A percentile compares a stretch with the other conserved stretches of the same genome.
Evolutionary conservation across 2,113 vertebrate species (phyloP).

Genomic region (Myanophis thanlyinensis): DNA sequence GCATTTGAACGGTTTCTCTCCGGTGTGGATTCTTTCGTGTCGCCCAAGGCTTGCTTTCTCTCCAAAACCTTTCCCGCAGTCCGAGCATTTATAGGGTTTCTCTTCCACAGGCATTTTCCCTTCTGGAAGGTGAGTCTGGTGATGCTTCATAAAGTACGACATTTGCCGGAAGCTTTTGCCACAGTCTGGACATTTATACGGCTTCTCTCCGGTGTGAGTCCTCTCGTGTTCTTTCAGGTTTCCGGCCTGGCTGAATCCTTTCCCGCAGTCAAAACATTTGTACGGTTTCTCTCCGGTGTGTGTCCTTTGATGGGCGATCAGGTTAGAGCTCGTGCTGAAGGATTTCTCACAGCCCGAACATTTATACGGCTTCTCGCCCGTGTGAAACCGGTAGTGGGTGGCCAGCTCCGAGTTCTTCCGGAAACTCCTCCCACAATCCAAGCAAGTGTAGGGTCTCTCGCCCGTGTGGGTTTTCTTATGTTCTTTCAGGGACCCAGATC

Average conservation of each 20-base stretch:
- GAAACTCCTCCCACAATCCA: constrained; percentile 66
- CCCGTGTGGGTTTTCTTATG: constrained; percentile 49
- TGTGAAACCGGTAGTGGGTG: constrained; percentile 43
- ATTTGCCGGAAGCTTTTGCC: not conserved
- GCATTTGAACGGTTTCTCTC: not conserved
- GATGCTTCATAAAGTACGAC: constrained; percentile 19
- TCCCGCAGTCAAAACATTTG: not conserved
- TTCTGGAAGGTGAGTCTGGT: constrained; percentile 4
- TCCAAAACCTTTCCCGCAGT: constrained; percentile 62
- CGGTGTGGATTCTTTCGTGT: not conserved
- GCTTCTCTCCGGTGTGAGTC: not conserved
- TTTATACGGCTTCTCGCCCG: constrained; percentile 53
- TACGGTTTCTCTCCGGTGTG: not conserved
- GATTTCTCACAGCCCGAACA: constrained; percentile 64
- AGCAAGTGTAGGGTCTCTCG: constrained; percentile 41
- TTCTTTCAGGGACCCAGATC: constrained; percentile 61
- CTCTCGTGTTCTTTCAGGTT: not conserved
- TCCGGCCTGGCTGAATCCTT: not conserved
- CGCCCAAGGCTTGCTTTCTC: not conserved
- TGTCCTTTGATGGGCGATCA: constrained; percentile 49
- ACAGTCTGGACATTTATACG: not conserved
- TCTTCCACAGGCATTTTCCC: not conserved
- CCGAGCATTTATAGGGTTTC: constrained; percentile 14
- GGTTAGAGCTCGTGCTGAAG: constrained; percentile 61
- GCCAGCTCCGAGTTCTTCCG: constrained; percentile 61